Percentiles rank a stretch among this genome's conserved stretches.
These are phyloP conservation scores for Colistium nudipinnis DNA, from an alignment of 2,113 vertebrate species.

Conservation along the genomic window DNA sequence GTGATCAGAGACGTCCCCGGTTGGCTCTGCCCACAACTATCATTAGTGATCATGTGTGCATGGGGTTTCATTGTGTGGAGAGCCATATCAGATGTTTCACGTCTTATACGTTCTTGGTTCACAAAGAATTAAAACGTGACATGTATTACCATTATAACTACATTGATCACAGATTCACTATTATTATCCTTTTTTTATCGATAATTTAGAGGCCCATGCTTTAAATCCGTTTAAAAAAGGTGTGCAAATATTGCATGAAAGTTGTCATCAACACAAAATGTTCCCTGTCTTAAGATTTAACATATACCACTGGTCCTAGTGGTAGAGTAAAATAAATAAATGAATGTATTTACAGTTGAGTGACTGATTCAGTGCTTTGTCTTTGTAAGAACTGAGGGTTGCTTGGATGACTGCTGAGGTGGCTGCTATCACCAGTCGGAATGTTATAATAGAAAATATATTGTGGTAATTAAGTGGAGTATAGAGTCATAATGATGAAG, in stretches of 20 bases:
- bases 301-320: neutral
- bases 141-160: neutral
- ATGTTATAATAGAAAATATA: neutral
- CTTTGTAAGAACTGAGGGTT: neutral
- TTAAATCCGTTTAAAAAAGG: neutral
- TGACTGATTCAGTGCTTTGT: neutral
- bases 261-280: neutral
- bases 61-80: conserved; percentile 24
- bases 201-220: neutral
- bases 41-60: conserved; percentile 28
- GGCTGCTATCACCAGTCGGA: neutral
- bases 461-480: neutral
- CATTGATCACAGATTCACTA: neutral
- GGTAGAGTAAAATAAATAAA: conserved; percentile 10
- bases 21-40: conserved; percentile 48
- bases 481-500: neutral
- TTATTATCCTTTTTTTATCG: neutral
- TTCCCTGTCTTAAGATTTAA: neutral
- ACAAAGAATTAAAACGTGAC: neutral
- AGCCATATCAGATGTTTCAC: neutral
- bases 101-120: neutral
- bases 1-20: conserved; percentile 59
- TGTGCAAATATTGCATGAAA: neutral
- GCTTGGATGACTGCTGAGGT: neutral
- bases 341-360: neutral